These are phyloP conservation scores for Serripes groenlandicus DNA, from an alignment of 2,888 invertebrate species.

Conservation along the genomic window DNA sequence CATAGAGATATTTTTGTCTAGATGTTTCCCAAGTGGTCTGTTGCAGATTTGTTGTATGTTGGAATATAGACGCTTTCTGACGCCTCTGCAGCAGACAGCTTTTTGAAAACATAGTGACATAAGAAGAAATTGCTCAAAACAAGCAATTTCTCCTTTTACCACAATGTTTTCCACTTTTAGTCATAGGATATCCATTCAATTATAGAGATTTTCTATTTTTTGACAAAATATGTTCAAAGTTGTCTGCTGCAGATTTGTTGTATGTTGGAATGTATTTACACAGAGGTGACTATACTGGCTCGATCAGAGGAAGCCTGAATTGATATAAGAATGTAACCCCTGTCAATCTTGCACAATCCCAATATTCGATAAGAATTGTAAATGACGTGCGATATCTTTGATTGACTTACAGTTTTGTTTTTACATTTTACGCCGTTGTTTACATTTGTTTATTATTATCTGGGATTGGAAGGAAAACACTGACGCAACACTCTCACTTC, in stretches of 20 bases:
- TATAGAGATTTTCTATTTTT: no score
- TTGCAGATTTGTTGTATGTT: no score
- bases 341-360: slow-evolving; percentile 5
- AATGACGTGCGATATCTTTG: slow-evolving; percentile 17
- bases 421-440: background rate
- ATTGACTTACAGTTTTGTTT: slow-evolving; percentile 48
- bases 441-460: no score
- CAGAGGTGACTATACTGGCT: background rate
- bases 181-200: no score
- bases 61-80: no score
- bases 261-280: background rate
- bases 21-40: no score
- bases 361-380: slow-evolving; percentile 2
- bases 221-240: background rate
- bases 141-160: background rate
- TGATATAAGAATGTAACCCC: background rate
- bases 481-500: background rate
- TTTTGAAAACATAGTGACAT: no score
- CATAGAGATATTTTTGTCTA: no score
- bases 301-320: background rate
- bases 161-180: background rate
- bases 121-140: background rate
- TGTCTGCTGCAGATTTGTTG: background rate
- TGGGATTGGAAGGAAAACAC: slow-evolving; percentile 26
- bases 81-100: no score